Conservation (phyloP, 2,797 vertebrate species). For the Brotula barbata region DNA sequence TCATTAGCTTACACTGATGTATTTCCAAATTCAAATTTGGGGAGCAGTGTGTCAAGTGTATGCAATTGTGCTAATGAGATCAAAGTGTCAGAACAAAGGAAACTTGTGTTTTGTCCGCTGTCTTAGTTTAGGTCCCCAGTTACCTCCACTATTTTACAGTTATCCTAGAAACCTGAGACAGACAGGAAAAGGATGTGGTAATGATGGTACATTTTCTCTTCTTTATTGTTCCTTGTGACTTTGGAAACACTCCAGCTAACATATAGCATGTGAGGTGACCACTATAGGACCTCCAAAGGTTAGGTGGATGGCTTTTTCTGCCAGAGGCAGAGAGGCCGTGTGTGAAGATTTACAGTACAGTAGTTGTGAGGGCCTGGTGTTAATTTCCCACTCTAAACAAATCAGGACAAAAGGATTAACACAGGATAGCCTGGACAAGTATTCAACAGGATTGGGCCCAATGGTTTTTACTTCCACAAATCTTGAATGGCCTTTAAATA, state of each 20-base stretch:
- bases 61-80: neutral
- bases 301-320: conserved; percentile 4
- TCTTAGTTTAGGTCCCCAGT: too few species aligned
- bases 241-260: too few species aligned
- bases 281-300: conserved; percentile 13
- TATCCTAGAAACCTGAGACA: too few species aligned
- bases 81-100: neutral
- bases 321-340: conserved; percentile 28
- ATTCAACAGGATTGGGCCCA: conserved; percentile 11
- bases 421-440: conserved; percentile 4
- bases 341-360: conserved; percentile 50
- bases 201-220: too few species aligned
- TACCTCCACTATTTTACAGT: too few species aligned
- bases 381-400: conserved; percentile 10
- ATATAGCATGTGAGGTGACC: conserved; percentile 4
- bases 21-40: too few species aligned
- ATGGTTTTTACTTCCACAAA: conserved; percentile 31
- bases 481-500: conserved; percentile 27
- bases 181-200: neutral
- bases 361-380: conserved; percentile 2
- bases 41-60: too few species aligned
- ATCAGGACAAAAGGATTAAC: conserved; percentile 39
- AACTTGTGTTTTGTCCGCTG: conserved; percentile 5
- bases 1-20: too few species aligned
- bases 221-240: neutral